Evolutionary conservation across 2,797 vertebrate species (phyloP).

Genomic region (Tiaroga cobitis): DNA sequence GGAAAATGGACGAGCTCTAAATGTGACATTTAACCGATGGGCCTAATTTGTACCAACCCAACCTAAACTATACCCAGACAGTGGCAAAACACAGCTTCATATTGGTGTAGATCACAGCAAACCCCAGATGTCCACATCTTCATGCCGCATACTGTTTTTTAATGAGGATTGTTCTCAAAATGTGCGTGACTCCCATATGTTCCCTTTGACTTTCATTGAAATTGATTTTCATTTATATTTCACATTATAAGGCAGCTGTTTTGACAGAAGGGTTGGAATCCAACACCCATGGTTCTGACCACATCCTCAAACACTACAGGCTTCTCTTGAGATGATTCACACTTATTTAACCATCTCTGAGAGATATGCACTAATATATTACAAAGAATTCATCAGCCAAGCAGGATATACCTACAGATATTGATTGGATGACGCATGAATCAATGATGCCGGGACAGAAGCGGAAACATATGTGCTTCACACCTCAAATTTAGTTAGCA

Average conservation of each 20-base stretch:
- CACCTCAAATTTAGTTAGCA: constrained; percentile 46
- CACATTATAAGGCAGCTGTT: constrained; percentile 8
- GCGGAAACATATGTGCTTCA: constrained; percentile 18
- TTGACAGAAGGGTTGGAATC: background rate
- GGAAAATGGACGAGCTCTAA: background rate
- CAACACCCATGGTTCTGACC: background rate
- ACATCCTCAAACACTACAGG: constrained; percentile 9
- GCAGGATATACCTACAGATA: constrained; percentile 42
- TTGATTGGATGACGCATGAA: constrained; percentile 54
- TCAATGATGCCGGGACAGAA: constrained; percentile 51
- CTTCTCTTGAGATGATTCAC: constrained; percentile 17
- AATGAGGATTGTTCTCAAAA: background rate
- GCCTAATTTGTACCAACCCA: background rate
- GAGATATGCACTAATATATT: constrained; percentile 17
- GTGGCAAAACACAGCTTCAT: background rate
- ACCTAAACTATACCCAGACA: background rate
- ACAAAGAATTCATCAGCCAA: constrained; percentile 40
- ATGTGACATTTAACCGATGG: background rate
- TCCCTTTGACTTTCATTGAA: constrained; percentile 15
- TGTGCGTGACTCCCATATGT: background rate
- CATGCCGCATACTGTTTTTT: background rate
- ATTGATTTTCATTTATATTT: constrained; percentile 5
- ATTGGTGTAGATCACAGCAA: background rate
- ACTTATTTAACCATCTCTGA: constrained; percentile 26
- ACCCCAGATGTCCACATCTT: background rate